Base-by-base conservation (phyloP, 2,888 invertebrate genomes). In the Hetaerina titia region DNA sequence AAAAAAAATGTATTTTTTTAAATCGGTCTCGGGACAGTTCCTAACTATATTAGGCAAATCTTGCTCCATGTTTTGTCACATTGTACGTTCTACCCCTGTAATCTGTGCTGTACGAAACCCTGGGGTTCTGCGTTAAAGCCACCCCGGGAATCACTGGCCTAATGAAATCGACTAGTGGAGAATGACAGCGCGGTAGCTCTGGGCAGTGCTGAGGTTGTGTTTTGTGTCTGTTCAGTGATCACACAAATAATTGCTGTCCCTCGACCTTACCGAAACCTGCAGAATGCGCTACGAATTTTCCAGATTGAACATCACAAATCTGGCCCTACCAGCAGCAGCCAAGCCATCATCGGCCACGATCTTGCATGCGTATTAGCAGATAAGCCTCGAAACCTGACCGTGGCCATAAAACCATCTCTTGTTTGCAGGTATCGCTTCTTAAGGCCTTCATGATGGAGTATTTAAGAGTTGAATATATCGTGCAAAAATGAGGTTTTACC, bases 401-500 rank as follows among this genome's bases (percentile, higher is more conserved):
- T 13, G 81, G 81, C 13, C 81, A 31, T 81, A 6, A 31, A 45
- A 7, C 81, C 31, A 22, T n/a, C 25, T 81, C 81, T 31, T 81
- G 31, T 81, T 81, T 31, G 81, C 31, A 13, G 25, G n/a, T 11
- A 0, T 31, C 11, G 45, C 13, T 69, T 69, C 6, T 5, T n/a
- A 69, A 69, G 69, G n/a, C n/a, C 19, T 69, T n/a, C 69, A 22
- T 81, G 81, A 81, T 31, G 25, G 81, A 25, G 81, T 81, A 81
- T 81, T 81, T 81, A 81, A 81, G 81, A 81, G 25, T 31, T 1
- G 81, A 81, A 81, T 81, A 81, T 81, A 81, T n/a, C 31, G 81
- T 31, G 25, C 81, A 13, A n/a, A 81, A 81, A 81, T 81, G 81
- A 81, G 81, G 25, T 81, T 81, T 81, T 81, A 31, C 81, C 81